Conservation (phyloP, 2,113 vertebrate species). For the Caretta caretta region DNA sequence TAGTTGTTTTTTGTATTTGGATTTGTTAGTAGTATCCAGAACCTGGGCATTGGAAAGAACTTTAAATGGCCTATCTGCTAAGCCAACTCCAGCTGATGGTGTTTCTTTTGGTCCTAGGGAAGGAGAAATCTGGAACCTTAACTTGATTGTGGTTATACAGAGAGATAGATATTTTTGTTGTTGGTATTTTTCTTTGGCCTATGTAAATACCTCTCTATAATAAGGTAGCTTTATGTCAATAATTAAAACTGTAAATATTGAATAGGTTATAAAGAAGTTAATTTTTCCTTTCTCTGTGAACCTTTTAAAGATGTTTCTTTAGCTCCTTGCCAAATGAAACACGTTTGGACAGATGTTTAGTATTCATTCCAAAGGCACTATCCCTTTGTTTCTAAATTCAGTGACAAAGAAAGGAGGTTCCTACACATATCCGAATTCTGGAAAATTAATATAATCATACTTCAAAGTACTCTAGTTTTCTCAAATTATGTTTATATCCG, state of each 20-base stretch:
- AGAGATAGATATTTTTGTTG: background rate
- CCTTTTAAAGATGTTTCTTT: background rate
- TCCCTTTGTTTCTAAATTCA: background rate
- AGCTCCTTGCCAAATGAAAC: background rate
- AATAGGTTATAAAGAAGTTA: background rate
- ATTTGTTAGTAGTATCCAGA: background rate
- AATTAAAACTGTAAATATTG: background rate
- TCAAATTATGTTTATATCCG: background rate
- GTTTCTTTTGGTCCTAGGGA: background rate
- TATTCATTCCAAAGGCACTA: conserved; percentile 3
- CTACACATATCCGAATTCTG: background rate
- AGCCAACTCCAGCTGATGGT: background rate
- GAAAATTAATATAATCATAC: background rate
- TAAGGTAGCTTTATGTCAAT: background rate
- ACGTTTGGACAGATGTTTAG: background rate
- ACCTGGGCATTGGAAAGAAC: background rate
- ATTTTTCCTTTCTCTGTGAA: background rate
- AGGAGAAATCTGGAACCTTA: background rate
- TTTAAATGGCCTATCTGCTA: background rate
- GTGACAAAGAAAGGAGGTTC: background rate
- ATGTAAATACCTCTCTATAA: background rate
- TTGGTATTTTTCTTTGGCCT: background rate
- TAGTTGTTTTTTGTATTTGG: background rate
- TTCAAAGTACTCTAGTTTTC: background rate
- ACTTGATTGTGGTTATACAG: background rate